Base-by-base conservation (phyloP, 2,113 vertebrate species). In the Holacanthus passer region DNA sequence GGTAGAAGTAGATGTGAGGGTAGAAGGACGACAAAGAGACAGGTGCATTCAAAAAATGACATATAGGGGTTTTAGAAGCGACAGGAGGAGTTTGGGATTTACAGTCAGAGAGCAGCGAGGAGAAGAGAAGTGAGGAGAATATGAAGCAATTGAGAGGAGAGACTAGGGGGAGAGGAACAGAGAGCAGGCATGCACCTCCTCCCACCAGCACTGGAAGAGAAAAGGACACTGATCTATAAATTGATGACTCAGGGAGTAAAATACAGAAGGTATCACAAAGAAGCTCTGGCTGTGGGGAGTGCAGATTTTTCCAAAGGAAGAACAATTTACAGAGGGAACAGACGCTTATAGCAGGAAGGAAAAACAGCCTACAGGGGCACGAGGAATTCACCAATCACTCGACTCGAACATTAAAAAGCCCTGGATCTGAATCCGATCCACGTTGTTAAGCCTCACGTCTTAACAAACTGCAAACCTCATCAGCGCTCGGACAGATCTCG, bases 401-500 rank as follows among this genome's bases (percentile, higher is more conserved):
- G 77, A 86, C 68, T 89, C n/a, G 7, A 87, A 79, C 48, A 67
- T 32, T 48, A 58, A 78, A 73, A 82, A 83, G 62, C 69, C 73
- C 71, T 47, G 82, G 81, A 88, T 89, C 79, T 62, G 76, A 87
- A 69, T 68, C 47, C 13, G 68, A 90, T 88, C 89, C 85, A 84
- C 68, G 79, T 91, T 90, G 91, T 92, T 90, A 92, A 94, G 92
- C 63, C 65, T 63, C 66, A 19, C 10, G 88, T 84, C 88, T 94
- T 94, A 94, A 93, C 91, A 92, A 89, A 86, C 39, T 71, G 71
- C 89, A 91, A 90, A 91, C 88, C 87, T 91, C 85, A 82, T 71
- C 86, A 62, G 80, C 76, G 45, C 67, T 75, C 48, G 17, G 81
- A 81, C 73, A 69, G 67, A 67, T 81, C 70, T 85, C 24, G 16